phyloP scores from a whole-genome alignment of 2,113 vertebrate genomes.

The Labeo catla region DNA sequence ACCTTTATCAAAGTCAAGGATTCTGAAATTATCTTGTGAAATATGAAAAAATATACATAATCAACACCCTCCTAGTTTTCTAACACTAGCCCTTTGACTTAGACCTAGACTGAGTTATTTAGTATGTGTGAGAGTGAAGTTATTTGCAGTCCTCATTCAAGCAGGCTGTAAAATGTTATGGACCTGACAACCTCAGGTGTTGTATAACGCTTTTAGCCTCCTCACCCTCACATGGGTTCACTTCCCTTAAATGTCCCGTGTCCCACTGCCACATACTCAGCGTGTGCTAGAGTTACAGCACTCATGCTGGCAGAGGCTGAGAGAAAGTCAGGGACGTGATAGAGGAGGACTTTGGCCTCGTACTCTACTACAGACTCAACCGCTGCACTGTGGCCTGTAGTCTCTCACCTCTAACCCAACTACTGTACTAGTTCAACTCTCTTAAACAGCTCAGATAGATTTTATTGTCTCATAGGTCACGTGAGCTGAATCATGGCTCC shows the following conservation, averaged over 20 bases:
- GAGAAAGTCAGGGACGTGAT: slow-evolving; percentile 72
- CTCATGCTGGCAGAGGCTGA: slow-evolving; percentile 70
- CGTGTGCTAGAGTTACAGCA: slow-evolving; percentile 75
- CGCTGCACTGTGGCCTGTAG: neutral
- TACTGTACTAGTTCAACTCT: neutral
- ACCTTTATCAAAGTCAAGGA: neutral
- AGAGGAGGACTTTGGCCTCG: slow-evolving; percentile 68
- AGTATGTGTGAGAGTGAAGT: neutral
- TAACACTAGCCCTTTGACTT: neutral
- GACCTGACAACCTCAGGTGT: slow-evolving; percentile 62
- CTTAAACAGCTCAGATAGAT: neutral
- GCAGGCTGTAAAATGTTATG: slow-evolving; percentile 39
- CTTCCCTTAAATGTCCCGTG: slow-evolving; percentile 76
- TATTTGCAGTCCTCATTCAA: neutral
- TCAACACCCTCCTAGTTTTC: neutral
- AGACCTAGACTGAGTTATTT: neutral
- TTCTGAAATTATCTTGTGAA: neutral
- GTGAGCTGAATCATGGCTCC: neutral
- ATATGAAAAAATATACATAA: neutral
- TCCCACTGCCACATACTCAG: slow-evolving; percentile 74
- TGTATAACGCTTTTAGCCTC: slow-evolving; percentile 59
- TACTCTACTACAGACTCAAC: slow-evolving; percentile 1
- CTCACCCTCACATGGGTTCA: slow-evolving; percentile 59
- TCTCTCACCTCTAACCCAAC: slow-evolving; percentile 5
- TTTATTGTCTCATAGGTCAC: neutral